Conservation (phyloP, 2,797 vertebrate genomes). For the Odontamblyopus lacepedii region DNA sequence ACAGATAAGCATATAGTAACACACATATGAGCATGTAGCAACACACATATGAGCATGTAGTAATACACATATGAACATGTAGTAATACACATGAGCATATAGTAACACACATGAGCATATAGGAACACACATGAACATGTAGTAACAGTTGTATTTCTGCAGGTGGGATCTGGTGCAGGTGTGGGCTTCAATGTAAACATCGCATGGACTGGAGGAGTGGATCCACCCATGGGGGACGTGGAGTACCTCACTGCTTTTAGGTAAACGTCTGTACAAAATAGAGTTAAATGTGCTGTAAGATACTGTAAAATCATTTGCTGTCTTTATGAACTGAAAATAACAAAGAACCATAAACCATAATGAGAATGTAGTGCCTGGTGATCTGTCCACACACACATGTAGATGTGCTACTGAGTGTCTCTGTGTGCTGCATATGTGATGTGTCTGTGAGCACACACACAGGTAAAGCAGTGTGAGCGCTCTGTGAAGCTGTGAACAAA, state of each 20-base stretch:
- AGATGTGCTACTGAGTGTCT: background rate
- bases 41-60: too few relatives aligned
- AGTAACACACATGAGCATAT: background rate
- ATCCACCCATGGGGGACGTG: conserved; percentile 93
- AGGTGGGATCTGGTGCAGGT: conserved; percentile 91
- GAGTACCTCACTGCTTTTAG: conserved; percentile 95
- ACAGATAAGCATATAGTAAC: too few relatives aligned
- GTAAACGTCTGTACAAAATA: conserved; percentile 56
- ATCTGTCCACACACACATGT: background rate
- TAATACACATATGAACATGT: too few relatives aligned
- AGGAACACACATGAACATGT: background rate
- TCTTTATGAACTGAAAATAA: background rate
- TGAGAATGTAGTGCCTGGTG: background rate
- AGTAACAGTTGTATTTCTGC: conserved; percentile 19
- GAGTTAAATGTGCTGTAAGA: background rate
- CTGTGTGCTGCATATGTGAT: background rate
- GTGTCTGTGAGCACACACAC: conserved; percentile 5
- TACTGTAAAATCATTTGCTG: background rate
- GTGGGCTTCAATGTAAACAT: conserved; percentile 95
- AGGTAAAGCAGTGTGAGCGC: background rate
- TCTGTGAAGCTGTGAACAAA: conserved; percentile 9
- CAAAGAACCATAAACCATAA: background rate
- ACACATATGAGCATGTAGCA: too few relatives aligned
- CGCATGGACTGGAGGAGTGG: conserved; percentile 94
- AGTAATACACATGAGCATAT: background rate